phyloP scores from a whole-genome alignment of 1,140 invertebrate genomes.

The Piezodorus guildinii region DNA sequence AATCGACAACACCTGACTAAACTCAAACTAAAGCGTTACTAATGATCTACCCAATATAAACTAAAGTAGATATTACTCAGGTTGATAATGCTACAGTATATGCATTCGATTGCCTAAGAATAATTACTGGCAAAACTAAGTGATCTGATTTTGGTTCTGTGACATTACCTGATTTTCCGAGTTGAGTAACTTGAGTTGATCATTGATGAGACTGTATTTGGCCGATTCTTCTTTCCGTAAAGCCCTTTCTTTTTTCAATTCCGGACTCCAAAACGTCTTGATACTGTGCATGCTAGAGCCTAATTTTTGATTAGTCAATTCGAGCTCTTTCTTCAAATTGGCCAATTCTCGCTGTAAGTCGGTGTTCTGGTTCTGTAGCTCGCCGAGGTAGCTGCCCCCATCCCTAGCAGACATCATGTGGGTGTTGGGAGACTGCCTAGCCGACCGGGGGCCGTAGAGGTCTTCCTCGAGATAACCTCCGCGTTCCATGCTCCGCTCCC shows the following conservation, averaged over 20 bases:
- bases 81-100: too few relatives aligned
- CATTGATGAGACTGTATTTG: constrained; percentile 92
- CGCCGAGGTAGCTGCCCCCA: constrained; percentile 63
- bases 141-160: too few relatives aligned
- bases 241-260: constrained; percentile 94
- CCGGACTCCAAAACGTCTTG: constrained; percentile 99
- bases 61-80: too few relatives aligned
- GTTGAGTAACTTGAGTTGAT: constrained; percentile 91
- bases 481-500: constrained; percentile 47
- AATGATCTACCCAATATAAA: too few relatives aligned
- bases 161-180: constrained; percentile 86
- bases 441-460: constrained; percentile 53
- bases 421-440: constrained; percentile 59
- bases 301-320: constrained; percentile 94
- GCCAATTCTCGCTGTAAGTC: constrained; percentile 91
- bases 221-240: constrained; percentile 94
- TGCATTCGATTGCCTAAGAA: too few relatives aligned
- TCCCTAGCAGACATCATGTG: constrained; percentile 34
- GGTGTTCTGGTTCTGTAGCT: constrained; percentile 87
- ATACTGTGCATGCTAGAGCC: constrained; percentile 99
- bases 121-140: too few relatives aligned
- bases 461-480: constrained; percentile 62
- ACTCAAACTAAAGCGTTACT: too few relatives aligned
- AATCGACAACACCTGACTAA: too few relatives aligned
- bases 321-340: constrained; percentile 92